Evolutionary conservation across 2,888 invertebrate genomes (phyloP).

Genomic region (Mythimna impura): DNA sequence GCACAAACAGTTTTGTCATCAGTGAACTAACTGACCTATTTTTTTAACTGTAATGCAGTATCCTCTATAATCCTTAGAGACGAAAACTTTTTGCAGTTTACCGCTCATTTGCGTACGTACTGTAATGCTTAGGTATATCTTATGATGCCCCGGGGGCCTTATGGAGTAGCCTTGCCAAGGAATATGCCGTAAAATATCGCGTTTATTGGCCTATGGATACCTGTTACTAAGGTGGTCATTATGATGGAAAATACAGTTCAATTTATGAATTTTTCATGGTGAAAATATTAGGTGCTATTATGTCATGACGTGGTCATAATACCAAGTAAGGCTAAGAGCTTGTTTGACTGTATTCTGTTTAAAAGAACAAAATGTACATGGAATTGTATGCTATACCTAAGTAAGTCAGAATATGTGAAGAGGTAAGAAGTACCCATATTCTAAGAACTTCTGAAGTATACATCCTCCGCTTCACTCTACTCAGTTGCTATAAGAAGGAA

Average conservation of each 20-base stretch:
- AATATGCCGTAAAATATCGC: conserved; percentile 19
- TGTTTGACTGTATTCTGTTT: too few relatives aligned
- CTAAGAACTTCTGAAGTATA: not conserved
- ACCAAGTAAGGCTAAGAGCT: not conserved
- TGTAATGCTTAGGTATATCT: conserved; percentile 19
- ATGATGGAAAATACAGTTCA: not conserved
- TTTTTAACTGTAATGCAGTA: conserved; percentile 5
- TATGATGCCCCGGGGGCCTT: conserved; percentile 26
- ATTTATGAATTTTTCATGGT: not conserved
- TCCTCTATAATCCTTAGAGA: conserved; percentile 22
- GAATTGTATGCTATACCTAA: too few relatives aligned
- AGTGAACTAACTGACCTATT: not conserved
- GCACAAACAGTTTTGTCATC: not conserved
- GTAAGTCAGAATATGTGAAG: not conserved
- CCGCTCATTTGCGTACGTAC: conserved; percentile 25
- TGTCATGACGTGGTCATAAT: not conserved
- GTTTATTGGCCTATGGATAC: conserved; percentile 17
- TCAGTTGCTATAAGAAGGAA: not conserved
- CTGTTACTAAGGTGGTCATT: not conserved
- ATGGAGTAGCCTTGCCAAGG: conserved; percentile 25
- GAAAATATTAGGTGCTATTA: not conserved
- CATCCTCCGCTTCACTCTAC: not conserved
- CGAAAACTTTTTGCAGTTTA: conserved; percentile 35
- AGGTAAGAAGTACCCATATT: not conserved
- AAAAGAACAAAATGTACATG: too few relatives aligned